Percentiles rank a stretch among this genome's conserved stretches.
These are phyloP conservation scores for Zosterops lateralis DNA, from an alignment of 2,113 vertebrate species.

Conservation along the genomic window DNA sequence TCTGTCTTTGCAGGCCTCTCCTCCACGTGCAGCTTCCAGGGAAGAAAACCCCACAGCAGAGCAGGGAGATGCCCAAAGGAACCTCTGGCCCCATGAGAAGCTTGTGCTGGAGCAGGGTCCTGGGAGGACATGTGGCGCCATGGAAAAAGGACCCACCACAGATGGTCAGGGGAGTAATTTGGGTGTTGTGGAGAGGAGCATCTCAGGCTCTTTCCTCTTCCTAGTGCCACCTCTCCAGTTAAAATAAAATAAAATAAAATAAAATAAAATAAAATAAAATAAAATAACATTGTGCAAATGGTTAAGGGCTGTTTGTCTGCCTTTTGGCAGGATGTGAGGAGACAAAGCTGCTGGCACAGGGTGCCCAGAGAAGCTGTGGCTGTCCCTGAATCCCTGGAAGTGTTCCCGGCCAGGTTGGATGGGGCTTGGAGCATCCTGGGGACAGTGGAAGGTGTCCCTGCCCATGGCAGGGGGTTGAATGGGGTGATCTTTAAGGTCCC, in stretches of 20 bases:
- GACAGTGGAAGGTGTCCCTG: neutral
- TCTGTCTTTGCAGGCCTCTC: neutral
- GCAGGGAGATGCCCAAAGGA: neutral
- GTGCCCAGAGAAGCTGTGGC: neutral
- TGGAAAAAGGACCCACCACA: neutral
- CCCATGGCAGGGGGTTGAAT: neutral
- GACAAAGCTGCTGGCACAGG: neutral
- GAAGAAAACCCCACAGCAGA: neutral
- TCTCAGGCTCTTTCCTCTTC: neutral
- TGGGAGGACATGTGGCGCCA: neutral
- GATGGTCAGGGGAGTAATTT: neutral
- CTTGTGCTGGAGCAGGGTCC: neutral
- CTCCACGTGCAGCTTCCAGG: neutral
- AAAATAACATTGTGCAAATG: accelerated
- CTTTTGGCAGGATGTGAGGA: neutral
- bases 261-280: neutral
- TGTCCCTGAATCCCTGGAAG: neutral
- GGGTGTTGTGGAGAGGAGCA: neutral
- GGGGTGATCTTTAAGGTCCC: neutral
- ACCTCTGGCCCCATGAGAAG: neutral
- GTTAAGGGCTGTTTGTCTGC: neutral
- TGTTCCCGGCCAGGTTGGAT: accelerated
- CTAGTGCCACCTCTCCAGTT: neutral
- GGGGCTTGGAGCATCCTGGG: accelerated
- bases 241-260: neutral